These are phyloP conservation scores for Andrena hattorfiana DNA, from an alignment of 2,888 invertebrate genomes.

Conservation along the genomic window DNA sequence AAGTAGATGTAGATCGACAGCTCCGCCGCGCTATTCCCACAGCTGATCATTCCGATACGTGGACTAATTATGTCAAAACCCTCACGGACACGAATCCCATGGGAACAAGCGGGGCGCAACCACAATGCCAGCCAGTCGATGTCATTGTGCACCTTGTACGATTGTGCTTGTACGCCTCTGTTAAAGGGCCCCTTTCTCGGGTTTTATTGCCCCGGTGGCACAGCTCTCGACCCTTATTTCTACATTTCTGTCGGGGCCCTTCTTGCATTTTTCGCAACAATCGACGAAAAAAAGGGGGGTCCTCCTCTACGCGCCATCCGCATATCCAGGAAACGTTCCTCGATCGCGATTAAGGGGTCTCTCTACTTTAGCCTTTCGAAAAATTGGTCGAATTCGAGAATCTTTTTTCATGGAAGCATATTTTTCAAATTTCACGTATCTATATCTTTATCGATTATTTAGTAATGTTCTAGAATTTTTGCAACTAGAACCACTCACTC, in stretches of 20 bases:
- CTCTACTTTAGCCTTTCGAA: constrained; percentile 24
- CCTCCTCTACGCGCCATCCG: constrained; percentile 23
- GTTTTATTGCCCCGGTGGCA: constrained; percentile 66
- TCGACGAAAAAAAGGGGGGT: constrained; percentile 48
- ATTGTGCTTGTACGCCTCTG: constrained; percentile 77
- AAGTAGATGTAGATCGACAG: constrained; percentile 63
- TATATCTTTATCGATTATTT: too few species aligned
- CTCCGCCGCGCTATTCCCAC: constrained; percentile 74
- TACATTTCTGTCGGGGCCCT: constrained; percentile 50
- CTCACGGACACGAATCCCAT: constrained; percentile 78
- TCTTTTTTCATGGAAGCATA: too few species aligned
- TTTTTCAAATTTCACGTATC: too few species aligned
- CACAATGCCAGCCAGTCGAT: constrained; percentile 79
- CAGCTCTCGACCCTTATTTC: constrained; percentile 56
- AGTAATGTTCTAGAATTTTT: too few species aligned
- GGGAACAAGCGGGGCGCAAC: constrained; percentile 79
- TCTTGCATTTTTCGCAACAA: constrained; percentile 70
- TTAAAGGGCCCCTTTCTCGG: constrained; percentile 66
- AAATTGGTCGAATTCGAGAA: constrained; percentile 2
- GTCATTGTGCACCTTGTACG: constrained; percentile 83
- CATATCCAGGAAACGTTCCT: constrained; percentile 55
- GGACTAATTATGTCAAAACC: constrained; percentile 82
- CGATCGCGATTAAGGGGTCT: constrained; percentile 67
- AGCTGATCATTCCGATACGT: constrained; percentile 83
- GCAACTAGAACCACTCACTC: too few species aligned